These are phyloP conservation scores for Garra rufa DNA, from an alignment of 2,113 vertebrate species.

Conservation along the genomic window DNA sequence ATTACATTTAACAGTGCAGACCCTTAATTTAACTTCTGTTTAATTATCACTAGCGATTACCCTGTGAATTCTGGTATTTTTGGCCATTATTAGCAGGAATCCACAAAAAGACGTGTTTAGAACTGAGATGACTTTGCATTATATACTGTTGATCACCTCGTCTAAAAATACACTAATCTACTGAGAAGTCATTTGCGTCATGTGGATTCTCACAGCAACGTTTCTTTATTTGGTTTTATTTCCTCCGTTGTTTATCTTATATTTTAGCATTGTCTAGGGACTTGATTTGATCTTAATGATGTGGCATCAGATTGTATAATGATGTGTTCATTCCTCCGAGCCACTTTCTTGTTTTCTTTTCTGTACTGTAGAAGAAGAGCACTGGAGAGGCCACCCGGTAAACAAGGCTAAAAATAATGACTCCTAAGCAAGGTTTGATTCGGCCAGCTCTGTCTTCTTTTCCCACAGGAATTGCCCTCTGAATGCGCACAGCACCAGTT, in stretches of 20 bases:
- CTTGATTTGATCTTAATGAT: constrained; percentile 64
- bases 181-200: not conserved
- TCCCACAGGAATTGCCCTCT: constrained; percentile 71
- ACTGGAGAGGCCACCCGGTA: constrained; percentile 70
- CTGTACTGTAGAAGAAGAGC: constrained; percentile 58
- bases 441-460: constrained; percentile 69
- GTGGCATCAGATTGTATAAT: constrained; percentile 66
- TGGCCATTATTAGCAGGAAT: not conserved
- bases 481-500: constrained; percentile 68
- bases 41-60: constrained; percentile 19
- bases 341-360: constrained; percentile 60
- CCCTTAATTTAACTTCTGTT: not conserved
- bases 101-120: not conserved
- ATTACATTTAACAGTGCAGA: not conserved
- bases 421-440: constrained; percentile 75
- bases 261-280: constrained; percentile 13
- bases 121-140: not conserved
- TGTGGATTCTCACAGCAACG: not conserved
- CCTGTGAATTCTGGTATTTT: not conserved
- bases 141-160: not conserved
- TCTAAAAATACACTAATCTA: constrained; percentile 19
- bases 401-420: constrained; percentile 82
- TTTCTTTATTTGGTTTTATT: constrained; percentile 1
- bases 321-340: constrained; percentile 59
- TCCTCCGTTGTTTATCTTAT: constrained; percentile 12